A percentile compares a stretch with the other conserved stretches of the same genome.
Evolutionary conservation across 2,113 vertebrate species (phyloP).

Genomic region (Corynorhinus townsendii): DNA sequence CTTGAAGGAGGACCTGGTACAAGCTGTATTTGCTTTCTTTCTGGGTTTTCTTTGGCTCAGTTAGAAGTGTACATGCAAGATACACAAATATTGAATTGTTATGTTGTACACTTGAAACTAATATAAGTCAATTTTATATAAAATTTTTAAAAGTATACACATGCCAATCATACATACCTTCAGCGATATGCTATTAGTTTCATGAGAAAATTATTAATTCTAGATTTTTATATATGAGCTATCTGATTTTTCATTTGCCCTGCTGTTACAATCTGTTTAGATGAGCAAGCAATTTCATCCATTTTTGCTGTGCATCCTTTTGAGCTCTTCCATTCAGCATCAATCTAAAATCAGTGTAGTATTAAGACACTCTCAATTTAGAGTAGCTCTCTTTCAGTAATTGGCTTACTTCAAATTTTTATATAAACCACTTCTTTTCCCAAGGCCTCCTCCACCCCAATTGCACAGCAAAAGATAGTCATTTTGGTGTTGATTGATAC

Average conservation of each 20-base stretch:
- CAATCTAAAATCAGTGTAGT: not conserved
- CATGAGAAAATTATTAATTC: not conserved
- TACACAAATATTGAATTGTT: not conserved
- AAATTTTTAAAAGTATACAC: not conserved
- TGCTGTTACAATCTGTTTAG: not conserved
- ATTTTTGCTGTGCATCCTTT: not conserved
- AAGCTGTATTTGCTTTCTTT: not conserved
- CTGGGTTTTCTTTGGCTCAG: not conserved
- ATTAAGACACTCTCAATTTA: slow-evolving; percentile 10
- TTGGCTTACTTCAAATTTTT: slow-evolving; percentile 18
- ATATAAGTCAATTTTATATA: not conserved
- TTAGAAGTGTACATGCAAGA: not conserved
- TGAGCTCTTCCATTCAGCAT: slow-evolving; percentile 17
- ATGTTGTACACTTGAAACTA: not conserved
- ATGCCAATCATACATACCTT: not conserved
- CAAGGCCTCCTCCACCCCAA: not conserved
- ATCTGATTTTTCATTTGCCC: not conserved
- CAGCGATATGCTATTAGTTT: not conserved
- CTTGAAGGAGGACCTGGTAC: not conserved
- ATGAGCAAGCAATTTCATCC: not conserved
- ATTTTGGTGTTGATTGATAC: slow-evolving; percentile 29
- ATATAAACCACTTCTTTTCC: not conserved
- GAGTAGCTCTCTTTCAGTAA: slow-evolving; percentile 29
- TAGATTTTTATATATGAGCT: not conserved
- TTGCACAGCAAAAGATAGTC: not conserved